These are phyloP conservation scores for Pseudorasbora parva DNA, from an alignment of 2,113 vertebrate species.

Conservation along the genomic window DNA sequence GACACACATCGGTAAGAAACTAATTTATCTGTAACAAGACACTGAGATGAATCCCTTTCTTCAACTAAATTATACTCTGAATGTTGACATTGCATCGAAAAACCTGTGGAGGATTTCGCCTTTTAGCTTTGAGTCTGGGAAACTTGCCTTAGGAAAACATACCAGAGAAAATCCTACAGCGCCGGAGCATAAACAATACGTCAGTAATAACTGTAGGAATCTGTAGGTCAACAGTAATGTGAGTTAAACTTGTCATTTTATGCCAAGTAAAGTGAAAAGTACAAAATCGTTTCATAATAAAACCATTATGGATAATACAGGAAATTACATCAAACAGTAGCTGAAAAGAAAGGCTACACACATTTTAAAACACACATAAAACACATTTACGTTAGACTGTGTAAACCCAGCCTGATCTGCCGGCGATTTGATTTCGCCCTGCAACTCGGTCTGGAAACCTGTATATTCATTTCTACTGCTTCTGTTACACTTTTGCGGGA, in stretches of 20 bases:
- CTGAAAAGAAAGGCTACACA: neutral
- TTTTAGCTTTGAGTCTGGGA: conserved; percentile 9
- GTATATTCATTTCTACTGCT: too few relatives aligned
- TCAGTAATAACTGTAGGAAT: conserved; percentile 13
- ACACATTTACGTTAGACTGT: too few relatives aligned
- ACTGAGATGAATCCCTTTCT: neutral
- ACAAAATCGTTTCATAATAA: neutral
- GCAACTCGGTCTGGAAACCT: too few relatives aligned
- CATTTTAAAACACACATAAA: too few relatives aligned
- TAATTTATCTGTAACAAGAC: neutral
- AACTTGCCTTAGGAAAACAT: conserved; percentile 20
- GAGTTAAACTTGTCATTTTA: neutral
- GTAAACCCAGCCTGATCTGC: too few relatives aligned
- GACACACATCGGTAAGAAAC: conserved; percentile 30
- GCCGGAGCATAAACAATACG: conserved; percentile 4
- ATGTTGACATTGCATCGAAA: neutral
- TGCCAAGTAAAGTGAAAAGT: neutral
- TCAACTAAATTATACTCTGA: conserved; percentile 9
- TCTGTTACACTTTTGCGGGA: too few relatives aligned
- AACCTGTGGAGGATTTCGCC: neutral
- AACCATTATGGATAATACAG: neutral
- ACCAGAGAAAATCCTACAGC: conserved; percentile 19
- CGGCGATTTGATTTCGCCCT: too few relatives aligned
- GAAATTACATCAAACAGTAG: neutral
- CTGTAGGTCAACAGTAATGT: neutral